phyloP scores from a whole-genome alignment of 2,797 vertebrate genomes.

The Pseudotriccus pelzelni region DNA sequence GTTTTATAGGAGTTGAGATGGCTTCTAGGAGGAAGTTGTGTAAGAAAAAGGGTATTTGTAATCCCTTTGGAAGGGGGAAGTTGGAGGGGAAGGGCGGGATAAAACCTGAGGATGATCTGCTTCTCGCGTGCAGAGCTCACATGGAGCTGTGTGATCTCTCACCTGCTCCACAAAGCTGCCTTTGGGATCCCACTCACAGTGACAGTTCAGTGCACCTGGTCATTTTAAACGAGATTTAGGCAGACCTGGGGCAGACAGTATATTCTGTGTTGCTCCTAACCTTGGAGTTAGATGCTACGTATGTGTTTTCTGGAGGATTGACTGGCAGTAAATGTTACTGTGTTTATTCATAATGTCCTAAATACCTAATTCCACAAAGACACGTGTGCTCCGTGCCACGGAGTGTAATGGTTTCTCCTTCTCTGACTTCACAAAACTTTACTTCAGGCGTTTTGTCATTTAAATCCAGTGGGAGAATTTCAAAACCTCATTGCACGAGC shows the following conservation, averaged over 20 bases:
- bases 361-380: not conserved
- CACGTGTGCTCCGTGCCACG: rapidly evolving
- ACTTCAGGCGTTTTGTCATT: not conserved
- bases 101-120: not conserved
- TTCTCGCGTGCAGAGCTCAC: not conserved
- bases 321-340: not conserved
- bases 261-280: not conserved
- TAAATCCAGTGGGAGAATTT: not conserved
- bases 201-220: not conserved
- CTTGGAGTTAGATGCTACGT: not conserved
- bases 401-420: not conserved
- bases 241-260: too few relatives aligned
- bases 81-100: not conserved
- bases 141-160: not conserved
- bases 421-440: not conserved
- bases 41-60: not conserved
- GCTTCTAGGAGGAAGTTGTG: not conserved
- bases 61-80: not conserved
- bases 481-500: not conserved
- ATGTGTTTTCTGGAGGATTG: not conserved
- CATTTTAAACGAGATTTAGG: not conserved
- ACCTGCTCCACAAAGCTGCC: not conserved
- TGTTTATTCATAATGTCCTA: not conserved
- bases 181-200: not conserved
- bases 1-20: not conserved